Evolutionary conservation across 2,113 vertebrate genomes (phyloP).

Genomic region (Vulpes lagopus): DNA sequence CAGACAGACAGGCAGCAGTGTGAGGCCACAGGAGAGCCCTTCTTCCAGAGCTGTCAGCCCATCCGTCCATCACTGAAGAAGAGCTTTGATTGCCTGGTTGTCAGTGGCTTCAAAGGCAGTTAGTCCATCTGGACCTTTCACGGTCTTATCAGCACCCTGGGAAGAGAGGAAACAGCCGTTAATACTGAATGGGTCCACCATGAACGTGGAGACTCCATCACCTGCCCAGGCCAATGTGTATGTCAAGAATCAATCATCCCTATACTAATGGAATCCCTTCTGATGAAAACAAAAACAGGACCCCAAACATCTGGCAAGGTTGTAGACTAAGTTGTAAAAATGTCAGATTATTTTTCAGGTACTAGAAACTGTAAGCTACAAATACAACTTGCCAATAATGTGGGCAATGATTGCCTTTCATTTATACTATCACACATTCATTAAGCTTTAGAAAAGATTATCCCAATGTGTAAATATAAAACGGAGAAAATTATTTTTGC

Average conservation of each 20-base stretch:
- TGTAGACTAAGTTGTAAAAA: conserved; percentile 4
- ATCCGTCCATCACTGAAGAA: conserved; percentile 93
- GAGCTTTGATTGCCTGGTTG: conserved; percentile 93
- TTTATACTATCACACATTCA: not conserved
- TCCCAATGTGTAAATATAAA: not conserved
- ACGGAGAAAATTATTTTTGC: not conserved
- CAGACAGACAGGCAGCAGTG: conserved; percentile 93
- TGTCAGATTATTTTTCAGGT: not conserved
- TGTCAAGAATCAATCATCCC: not conserved
- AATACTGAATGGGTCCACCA: not conserved
- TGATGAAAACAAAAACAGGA: not conserved
- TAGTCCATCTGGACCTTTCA: conserved; percentile 92
- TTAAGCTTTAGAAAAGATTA: conserved; percentile 13
- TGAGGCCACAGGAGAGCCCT: conserved; percentile 91
- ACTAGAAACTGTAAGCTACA: conserved; percentile 3
- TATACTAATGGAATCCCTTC: not conserved
- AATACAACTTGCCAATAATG: conserved; percentile 12
- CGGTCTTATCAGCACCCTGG: conserved; percentile 96
- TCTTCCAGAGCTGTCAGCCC: conserved; percentile 87
- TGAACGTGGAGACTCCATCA: not conserved
- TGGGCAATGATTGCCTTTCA: not conserved
- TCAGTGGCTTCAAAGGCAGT: conserved; percentile 93
- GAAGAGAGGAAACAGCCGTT: conserved; percentile 76
- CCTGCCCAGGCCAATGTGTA: not conserved
- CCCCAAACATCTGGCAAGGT: not conserved